A percentile compares a stretch with the other conserved stretches of the same genome.
Evolutionary conservation across 2,888 invertebrate genomes (phyloP).

Genomic region (Eulithis prunata): DNA sequence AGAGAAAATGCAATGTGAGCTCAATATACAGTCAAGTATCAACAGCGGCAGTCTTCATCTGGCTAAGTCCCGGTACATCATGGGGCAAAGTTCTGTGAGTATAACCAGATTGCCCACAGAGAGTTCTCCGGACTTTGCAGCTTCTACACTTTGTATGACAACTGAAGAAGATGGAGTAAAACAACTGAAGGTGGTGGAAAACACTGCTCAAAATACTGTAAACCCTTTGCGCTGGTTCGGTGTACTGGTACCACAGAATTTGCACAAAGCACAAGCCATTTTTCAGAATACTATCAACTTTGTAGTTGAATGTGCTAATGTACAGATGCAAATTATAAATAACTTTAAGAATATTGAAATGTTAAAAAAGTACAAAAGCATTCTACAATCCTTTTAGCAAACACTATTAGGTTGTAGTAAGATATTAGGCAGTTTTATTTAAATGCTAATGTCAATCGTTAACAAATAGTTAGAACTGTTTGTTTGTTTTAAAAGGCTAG

Average conservation of each 20-base stretch:
- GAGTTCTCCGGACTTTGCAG: slow-evolving; percentile 77
- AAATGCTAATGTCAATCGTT: no score
- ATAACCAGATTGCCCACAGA: slow-evolving; percentile 89
- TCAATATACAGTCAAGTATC: slow-evolving; percentile 88
- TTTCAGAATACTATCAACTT: slow-evolving; percentile 89
- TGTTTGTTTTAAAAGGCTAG: no score
- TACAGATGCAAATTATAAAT: slow-evolving; percentile 85
- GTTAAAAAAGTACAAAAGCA: slow-evolving; percentile 59
- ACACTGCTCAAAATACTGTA: slow-evolving; percentile 57
- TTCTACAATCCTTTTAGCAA: slow-evolving; percentile 31
- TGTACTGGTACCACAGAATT: slow-evolving; percentile 91
- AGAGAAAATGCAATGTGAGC: slow-evolving; percentile 87
- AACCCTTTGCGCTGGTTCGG: slow-evolving; percentile 96
- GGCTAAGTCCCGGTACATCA: slow-evolving; percentile 90
- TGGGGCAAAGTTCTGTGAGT: slow-evolving; percentile 90
- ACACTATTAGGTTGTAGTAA: no score
- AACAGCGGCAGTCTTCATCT: slow-evolving; percentile 89
- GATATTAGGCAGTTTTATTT: no score
- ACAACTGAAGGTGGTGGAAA: slow-evolving; percentile 68
- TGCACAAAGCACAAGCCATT: slow-evolving; percentile 89
- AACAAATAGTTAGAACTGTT: no score
- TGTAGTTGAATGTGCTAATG: slow-evolving; percentile 87
- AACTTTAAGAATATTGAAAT: slow-evolving; percentile 61
- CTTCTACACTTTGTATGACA: slow-evolving; percentile 65
- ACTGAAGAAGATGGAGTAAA: slow-evolving; percentile 72